Evolutionary conservation across 2,113 vertebrate genomes (phyloP), one percentile per base, ranked within the genome.

Genomic region (Hypomesus transpacificus): DNA sequence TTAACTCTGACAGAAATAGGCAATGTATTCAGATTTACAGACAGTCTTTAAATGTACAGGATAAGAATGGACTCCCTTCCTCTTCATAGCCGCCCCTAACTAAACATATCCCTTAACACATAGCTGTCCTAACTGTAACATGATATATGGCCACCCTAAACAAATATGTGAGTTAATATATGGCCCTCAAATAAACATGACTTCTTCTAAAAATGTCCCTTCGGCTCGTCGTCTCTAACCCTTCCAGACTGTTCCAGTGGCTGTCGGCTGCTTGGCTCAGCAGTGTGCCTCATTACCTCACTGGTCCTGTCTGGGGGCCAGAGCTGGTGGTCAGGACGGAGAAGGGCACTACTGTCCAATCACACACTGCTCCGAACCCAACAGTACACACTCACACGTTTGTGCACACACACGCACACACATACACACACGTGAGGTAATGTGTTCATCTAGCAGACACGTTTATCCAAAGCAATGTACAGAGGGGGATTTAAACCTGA

Each of bases 231-330:
- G 74, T 86, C 79, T 86, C 77, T 86, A 75, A 87, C 80, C 88
- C 75, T 66, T 70, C 80, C 76, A 54, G 2, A 81, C 83, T 84
- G 85, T 84, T 85, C 84, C 80, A 78, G 85, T 78, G 74, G 66
- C 58, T 24, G 71, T 74, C 76, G 74, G 80, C 83, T 84, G 71
- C 72, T 56, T 6, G 6, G 31, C 68, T 70, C 69, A 57, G 69
- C 77, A 76, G 83, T 78, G 75, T 85, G 76, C 79, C 82, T 79
- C 71, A 80, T 73, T 86, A 81, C 86, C 87, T 90, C 88, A 73
- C 80, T 61, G 9, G 22, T 24, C 24, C 59, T 24, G 59, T 24
- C 22, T 14, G 3, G 16, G 3, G 1, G 58, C 13, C 21, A 4
- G 21, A 8, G 13, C 58, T 22, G 59, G 59, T 26, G 21, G 24